These are phyloP conservation scores for Atta texana DNA, from an alignment of 1,140 invertebrate genomes.

Conservation along the genomic window DNA sequence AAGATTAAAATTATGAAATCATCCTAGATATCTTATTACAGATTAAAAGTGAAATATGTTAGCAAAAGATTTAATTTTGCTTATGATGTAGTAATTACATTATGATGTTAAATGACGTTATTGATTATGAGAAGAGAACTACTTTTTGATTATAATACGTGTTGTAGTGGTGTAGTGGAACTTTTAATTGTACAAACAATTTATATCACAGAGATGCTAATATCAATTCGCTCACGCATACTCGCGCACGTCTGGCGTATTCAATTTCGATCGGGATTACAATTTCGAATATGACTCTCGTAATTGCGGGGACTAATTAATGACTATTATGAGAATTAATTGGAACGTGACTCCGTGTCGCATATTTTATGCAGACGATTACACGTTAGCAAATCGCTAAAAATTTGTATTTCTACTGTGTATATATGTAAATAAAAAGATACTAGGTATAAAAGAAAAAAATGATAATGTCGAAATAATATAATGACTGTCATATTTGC, in stretches of 20 bases:
- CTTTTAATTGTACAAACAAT: slow-evolving; percentile 63
- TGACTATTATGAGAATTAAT: slow-evolving; percentile 62
- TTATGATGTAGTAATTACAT: slow-evolving; percentile 27
- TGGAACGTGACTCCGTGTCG: slow-evolving; percentile 51
- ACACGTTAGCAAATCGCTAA: slow-evolving; percentile 6
- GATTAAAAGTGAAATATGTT: background rate
- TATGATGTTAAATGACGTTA: background rate
- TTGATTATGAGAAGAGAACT: slow-evolving; percentile 25
- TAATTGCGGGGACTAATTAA: slow-evolving; percentile 59
- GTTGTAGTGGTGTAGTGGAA: slow-evolving; percentile 5
- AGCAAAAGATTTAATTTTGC: background rate
- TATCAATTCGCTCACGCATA: slow-evolving; percentile 33
- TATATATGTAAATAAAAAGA: background rate
- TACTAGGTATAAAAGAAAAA: background rate
- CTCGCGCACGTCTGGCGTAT: slow-evolving; percentile 48
- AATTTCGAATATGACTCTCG: slow-evolving; percentile 63
- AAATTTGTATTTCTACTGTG: background rate
- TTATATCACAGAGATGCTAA: slow-evolving; percentile 60
- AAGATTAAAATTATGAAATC: background rate
- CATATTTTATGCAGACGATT: slow-evolving; percentile 57
- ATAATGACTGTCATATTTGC: background rate
- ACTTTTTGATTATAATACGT: slow-evolving; percentile 5
- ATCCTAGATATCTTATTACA: background rate
- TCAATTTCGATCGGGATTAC: slow-evolving; percentile 63
- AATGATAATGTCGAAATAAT: background rate